These are phyloP conservation scores for Lepus europaeus DNA, from an alignment of 2,113 vertebrate species.

Conservation along the genomic window DNA sequence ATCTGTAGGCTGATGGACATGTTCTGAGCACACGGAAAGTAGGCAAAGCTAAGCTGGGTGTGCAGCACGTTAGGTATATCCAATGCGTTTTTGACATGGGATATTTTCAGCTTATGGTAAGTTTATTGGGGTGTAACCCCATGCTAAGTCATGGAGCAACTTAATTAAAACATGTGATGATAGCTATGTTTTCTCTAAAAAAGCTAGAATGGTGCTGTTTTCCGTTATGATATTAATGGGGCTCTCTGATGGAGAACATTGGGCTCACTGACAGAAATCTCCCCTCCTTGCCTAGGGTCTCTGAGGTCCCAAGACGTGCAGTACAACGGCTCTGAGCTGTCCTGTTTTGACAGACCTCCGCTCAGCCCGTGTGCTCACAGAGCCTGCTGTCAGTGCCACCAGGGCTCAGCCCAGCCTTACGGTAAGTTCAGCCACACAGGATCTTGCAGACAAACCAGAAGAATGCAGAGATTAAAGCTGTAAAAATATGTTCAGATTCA, in stretches of 20 bases:
- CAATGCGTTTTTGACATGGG: background rate
- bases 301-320: constrained; percentile 92
- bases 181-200: background rate
- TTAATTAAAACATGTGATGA: background rate
- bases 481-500: background rate
- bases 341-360: constrained; percentile 91
- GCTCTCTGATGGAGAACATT: background rate
- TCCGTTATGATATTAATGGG: accelerated
- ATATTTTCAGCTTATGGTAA: background rate
- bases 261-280: constrained; percentile 42
- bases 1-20: too few species aligned
- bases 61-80: background rate
- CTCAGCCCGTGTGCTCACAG: constrained; percentile 88
- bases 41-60: background rate
- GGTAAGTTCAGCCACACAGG: constrained; percentile 87
- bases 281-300: constrained; percentile 84
- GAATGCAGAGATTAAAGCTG: background rate
- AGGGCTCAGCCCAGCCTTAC: constrained; percentile 88
- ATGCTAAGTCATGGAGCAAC: background rate
- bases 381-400: constrained; percentile 92
- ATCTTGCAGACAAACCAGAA: background rate
- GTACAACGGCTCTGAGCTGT: constrained; percentile 93
- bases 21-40: background rate
- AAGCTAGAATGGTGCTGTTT: background rate
- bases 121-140: background rate